Evolutionary conservation across 1,140 invertebrate genomes (phyloP), one percentile per base, ranked within the genome.

Genomic region (Melitaea cinxia): DNA sequence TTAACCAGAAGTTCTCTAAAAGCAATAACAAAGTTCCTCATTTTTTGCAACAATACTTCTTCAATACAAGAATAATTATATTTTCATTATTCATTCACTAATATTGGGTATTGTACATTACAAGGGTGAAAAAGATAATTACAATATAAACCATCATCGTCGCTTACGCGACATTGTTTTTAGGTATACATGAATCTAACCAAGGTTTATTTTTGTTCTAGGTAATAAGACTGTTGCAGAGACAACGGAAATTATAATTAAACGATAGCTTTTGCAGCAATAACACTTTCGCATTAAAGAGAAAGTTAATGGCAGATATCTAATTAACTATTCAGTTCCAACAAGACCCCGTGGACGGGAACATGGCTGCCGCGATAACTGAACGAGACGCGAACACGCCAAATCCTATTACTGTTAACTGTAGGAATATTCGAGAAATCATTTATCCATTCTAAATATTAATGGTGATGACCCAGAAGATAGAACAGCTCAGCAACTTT

Each of bases 241-340:
- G 15, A 17, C 10, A 45, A 19, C 17, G 9, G 15, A 4, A 5
- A 6, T 17, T 2, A n/a, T 7, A 45, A 6, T 45, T 45, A 21
- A 45, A 23, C 4, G 37, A 10, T 45, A 7, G 7, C 42, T 19
- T 7, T 19, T n/a, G 10, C 21, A 9, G 7, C 7, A 19, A 6
- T 19, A 45, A 19, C 15, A 47, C 17, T 47, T 21, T 23, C 42
- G 17, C 17, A n/a, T 47, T n/a, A 24, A 23, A 47, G 42, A 4
- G 42, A 47, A 47, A 47, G 42, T 23, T 21, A 47, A 17, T 47
- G 6, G 42, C 42, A 10, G 21, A 23, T 47, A 45, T 45, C 5
- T 45, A 47, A 47, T 47, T 47, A 47, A 47, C 21, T 21, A n/a
- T 47, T 47, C 7, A 47, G 14, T 42, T 47, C 23, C 4, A 47